Percentiles rank a stretch among this genome's conserved stretches.
Conservation (phyloP, 92 coral and sea anemone genomes). For the Montipora capitata region DNA sequence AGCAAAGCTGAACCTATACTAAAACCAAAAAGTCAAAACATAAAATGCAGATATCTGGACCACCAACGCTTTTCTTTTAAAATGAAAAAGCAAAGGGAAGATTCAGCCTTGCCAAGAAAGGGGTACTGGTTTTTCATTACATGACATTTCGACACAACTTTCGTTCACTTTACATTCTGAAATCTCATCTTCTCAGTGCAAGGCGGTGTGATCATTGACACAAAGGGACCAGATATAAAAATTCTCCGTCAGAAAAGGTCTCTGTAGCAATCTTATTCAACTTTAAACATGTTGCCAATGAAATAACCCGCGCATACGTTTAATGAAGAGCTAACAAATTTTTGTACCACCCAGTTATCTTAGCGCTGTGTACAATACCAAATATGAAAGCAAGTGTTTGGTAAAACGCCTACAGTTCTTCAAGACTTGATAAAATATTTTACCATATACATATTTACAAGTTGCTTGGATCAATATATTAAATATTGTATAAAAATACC, state of each 20-base stretch:
- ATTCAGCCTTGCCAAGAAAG: conserved; percentile 5
- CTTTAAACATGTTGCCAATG: neutral
- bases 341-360: neutral
- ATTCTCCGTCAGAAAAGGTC: no score
- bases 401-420: conserved; percentile 5
- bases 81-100: neutral
- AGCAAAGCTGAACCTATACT: neutral
- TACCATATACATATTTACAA: conserved; percentile 53
- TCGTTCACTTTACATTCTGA: neutral
- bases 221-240: no score
- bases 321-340: conserved; percentile 14
- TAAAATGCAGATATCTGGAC: no score
- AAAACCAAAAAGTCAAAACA: neutral
- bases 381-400: neutral
- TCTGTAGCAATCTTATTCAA: no score
- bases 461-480: conserved; percentile 65
- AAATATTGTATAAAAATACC: conserved; percentile 73
- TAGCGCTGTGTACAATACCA: conserved; percentile 24
- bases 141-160: neutral
- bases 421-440: conserved; percentile 20
- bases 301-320: neutral
- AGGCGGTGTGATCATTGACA: no score
- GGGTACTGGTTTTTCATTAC: no score
- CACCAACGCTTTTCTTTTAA: neutral
- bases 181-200: no score